A percentile compares a stretch with the other conserved stretches of the same genome.
Evolutionary conservation across 1,140 invertebrate species (phyloP).

Genomic region (Gyrodactylus bullatarudis): DNA sequence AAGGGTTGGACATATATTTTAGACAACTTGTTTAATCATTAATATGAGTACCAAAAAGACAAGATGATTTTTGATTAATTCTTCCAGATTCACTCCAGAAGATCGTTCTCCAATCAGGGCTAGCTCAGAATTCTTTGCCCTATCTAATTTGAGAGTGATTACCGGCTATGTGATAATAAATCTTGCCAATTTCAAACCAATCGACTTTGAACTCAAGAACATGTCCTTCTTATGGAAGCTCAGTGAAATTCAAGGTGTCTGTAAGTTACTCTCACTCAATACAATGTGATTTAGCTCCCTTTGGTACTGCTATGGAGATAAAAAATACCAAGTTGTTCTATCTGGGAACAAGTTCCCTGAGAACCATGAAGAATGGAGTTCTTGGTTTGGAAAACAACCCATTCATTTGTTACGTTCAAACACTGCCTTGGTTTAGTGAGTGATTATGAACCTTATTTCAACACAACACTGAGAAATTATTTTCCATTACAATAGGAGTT

Average conservation of each 20-base stretch:
- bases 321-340: background rate
- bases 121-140: background rate
- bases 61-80: too few species aligned
- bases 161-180: background rate
- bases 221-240: background rate
- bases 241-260: background rate
- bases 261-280: background rate
- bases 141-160: background rate
- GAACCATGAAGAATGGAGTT: background rate
- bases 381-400: background rate
- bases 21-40: too few species aligned
- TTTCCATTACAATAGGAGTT: too few species aligned
- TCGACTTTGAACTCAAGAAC: background rate
- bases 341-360: background rate
- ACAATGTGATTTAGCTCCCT: background rate
- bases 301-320: background rate
- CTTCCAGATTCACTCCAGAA: background rate
- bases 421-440: background rate
- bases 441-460: background rate
- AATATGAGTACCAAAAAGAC: too few species aligned
- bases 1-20: too few species aligned
- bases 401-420: background rate
- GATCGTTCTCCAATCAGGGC: background rate
- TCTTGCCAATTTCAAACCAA: background rate
- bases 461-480: too few species aligned